Conservation (phyloP, 1,140 invertebrate genomes). For the Gonatopus flavifemur region DNA sequence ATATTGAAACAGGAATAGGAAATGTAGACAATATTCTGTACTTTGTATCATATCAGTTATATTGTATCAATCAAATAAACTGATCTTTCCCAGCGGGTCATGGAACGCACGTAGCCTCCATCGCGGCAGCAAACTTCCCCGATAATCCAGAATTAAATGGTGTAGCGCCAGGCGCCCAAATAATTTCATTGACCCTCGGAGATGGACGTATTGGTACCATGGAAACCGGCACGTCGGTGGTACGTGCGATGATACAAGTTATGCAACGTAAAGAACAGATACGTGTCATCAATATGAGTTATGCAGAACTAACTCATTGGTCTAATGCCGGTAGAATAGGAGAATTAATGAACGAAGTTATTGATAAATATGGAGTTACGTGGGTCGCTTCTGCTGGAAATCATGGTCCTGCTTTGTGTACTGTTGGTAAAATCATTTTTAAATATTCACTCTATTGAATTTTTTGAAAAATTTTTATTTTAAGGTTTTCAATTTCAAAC, state of each 20-base stretch:
- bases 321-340: slow-evolving; percentile 83
- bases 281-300: slow-evolving; percentile 97
- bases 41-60: slow-evolving; percentile 16
- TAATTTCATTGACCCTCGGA: slow-evolving; percentile 90
- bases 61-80: too few relatives aligned
- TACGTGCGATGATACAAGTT: slow-evolving; percentile 85
- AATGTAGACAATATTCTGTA: slow-evolving; percentile 8
- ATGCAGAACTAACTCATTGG: slow-evolving; percentile 93
- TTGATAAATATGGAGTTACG: slow-evolving; percentile 88
- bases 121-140: slow-evolving; percentile 90
- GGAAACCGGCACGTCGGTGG: slow-evolving; percentile 93
- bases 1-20: neutral
- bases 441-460: too few relatives aligned
- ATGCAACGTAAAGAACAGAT: slow-evolving; percentile 70
- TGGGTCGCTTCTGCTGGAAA: slow-evolving; percentile 95
- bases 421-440: slow-evolving; percentile 65
- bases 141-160: slow-evolving; percentile 90
- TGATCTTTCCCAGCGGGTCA: slow-evolving; percentile 86
- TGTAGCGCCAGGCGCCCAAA: slow-evolving; percentile 94
- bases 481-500: too few relatives aligned
- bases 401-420: slow-evolving; percentile 89
- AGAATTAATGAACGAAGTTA: slow-evolving; percentile 84
- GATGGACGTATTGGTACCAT: slow-evolving; percentile 88
- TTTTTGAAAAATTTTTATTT: too few relatives aligned
- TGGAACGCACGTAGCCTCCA: slow-evolving; percentile 96